Evolutionary conservation across 2,888 invertebrate genomes (phyloP).

Genomic region (Meghimatium bilineatum): DNA sequence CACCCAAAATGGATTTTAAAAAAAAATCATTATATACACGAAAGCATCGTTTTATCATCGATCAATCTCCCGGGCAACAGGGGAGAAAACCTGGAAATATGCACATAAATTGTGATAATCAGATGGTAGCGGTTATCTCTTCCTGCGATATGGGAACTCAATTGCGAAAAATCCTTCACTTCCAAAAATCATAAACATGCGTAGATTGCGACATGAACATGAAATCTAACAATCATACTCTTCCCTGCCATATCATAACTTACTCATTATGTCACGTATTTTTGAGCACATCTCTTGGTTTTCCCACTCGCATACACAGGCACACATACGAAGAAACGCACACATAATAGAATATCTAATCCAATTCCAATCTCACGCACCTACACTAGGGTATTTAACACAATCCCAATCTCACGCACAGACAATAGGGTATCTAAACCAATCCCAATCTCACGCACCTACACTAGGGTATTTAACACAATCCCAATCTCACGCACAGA

Average conservation of each 20-base stretch:
- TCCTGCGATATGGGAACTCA: neutral
- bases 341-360: too few species aligned
- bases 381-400: too few species aligned
- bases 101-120: slow-evolving; percentile 20
- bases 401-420: too few species aligned
- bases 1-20: neutral
- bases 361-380: too few species aligned
- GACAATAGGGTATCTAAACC: too few species aligned
- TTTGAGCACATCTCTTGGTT: too few species aligned
- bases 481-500: too few species aligned
- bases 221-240: neutral
- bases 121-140: neutral
- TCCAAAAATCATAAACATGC: neutral
- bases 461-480: too few species aligned
- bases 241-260: neutral
- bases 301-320: too few species aligned
- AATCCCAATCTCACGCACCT: too few species aligned
- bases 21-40: neutral
- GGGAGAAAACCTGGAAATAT: neutral
- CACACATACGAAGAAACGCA: too few species aligned
- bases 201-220: neutral
- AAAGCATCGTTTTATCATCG: neutral
- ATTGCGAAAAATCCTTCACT: neutral
- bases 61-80: neutral
- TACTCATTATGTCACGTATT: neutral